Evolutionary conservation across 1,140 invertebrate species (phyloP), one percentile per base, ranked within the genome.

Genomic region (Drosophila grimshawi): DNA sequence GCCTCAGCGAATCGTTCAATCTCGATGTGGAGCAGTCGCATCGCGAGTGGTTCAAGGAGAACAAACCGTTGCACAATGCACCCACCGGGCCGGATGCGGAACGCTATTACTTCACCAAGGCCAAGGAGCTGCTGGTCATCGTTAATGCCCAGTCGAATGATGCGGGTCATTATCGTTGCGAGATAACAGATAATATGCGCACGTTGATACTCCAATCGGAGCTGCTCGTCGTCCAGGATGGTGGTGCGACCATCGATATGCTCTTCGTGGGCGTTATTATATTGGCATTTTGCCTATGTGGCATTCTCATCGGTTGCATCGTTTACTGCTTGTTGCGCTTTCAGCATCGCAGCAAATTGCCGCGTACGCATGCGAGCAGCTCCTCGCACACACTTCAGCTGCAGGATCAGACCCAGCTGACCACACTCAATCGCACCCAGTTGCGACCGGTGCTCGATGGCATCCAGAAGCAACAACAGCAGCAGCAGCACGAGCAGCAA

Each of bases 251-350:
- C 51, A 81, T 79, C 55, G 72, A 77, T 51, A 56, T 91, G 4
- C 85, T 93, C 2, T 96, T 97, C 83, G 94, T 96, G 46, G 97
- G 97, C 46, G 95, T 98, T 64, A 96, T 98, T 76, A 95, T 98
- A 76, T 97, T 98, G 62, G 96, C 97, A 2, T 96, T 98, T 0
- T 97, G 98, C 30, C 1, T 19, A 19, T 83, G 97, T 92, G 98
- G 97, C 92, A 96, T 97, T 37, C 96, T 98, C 11, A 95, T 95
- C 3, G 98, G 97, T 3, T 98, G 97, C 0, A 94, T 98, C 7
- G 95, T 98, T 32, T 98, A 97, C 97, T 97, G 98, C 7, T 95
- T 97, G 4, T 96, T 98, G 65, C 98, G 98, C 80, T 98, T 98
- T 91, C 96, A 97, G 30, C 76, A 72, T 2, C 72, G 81, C 0